These are phyloP conservation scores for Phaethornis superciliosus DNA, from an alignment of 2,113 vertebrate genomes.

Conservation along the genomic window DNA sequence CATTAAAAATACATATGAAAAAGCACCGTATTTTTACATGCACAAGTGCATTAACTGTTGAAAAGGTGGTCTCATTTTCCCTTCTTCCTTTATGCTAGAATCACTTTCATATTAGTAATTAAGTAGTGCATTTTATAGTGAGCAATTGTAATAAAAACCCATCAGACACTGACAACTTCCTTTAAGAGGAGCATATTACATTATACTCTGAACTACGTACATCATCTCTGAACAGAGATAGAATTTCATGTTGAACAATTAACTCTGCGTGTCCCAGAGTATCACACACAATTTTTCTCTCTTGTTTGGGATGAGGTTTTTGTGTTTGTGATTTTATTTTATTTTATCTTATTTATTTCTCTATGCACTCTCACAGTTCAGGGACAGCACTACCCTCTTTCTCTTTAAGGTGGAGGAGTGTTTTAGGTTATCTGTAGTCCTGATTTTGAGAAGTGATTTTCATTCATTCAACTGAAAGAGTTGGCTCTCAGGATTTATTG, in stretches of 20 bases:
- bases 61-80: constrained; percentile 73
- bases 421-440: neutral
- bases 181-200: constrained; percentile 71
- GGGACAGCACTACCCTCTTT: neutral
- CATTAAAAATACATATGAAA: neutral
- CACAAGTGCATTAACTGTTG: constrained; percentile 69
- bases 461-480: neutral
- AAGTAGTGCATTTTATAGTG: constrained; percentile 66
- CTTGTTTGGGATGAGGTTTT: neutral
- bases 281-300: neutral
- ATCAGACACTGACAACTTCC: constrained; percentile 71
- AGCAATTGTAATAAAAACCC: constrained; percentile 71
- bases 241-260: constrained; percentile 61
- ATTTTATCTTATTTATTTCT: no score
- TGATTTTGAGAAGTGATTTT: neutral
- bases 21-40: neutral
- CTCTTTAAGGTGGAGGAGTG: neutral
- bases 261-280: neutral
- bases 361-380: neutral
- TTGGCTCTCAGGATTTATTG: neutral
- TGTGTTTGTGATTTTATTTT: no score
- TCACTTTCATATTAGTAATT: constrained; percentile 74
- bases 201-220: constrained; percentile 64
- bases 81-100: constrained; percentile 69
- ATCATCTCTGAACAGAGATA: constrained; percentile 66